Conservation (phyloP, 1,140 invertebrate genomes). For the Cydia splendana region DNA sequence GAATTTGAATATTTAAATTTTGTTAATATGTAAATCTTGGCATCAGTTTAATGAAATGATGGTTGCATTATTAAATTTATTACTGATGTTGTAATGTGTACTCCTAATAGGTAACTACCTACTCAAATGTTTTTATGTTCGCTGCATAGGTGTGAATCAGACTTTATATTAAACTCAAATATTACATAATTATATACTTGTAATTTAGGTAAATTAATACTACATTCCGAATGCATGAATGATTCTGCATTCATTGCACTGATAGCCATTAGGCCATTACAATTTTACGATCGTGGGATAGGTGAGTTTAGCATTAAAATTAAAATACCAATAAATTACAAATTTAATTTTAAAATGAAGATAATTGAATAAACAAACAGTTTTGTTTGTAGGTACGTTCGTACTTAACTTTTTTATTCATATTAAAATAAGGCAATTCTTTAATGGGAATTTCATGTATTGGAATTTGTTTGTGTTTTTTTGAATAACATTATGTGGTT, state of each 20-base stretch:
- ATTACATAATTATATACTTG: neutral
- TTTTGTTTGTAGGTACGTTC: neutral
- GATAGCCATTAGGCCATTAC: too few relatives aligned
- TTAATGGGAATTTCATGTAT: too few relatives aligned
- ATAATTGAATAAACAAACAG: neutral
- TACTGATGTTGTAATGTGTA: conserved; percentile 16
- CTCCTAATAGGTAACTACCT: neutral
- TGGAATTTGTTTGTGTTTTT: too few relatives aligned
- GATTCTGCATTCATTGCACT: neutral
- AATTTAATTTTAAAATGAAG: neutral
- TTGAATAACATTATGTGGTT: too few relatives aligned
- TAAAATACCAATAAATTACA: neutral
- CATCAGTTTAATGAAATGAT: conserved; percentile 15
- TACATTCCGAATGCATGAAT: neutral
- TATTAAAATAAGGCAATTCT: neutral
- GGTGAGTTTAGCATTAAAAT: neutral
- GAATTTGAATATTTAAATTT: neutral
- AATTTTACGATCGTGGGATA: neutral
- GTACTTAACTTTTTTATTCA: neutral
- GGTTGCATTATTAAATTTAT: conserved; percentile 27
- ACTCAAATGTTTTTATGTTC: conserved; percentile 18
- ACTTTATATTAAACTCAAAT: neutral
- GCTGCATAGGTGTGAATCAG: conserved; percentile 14
- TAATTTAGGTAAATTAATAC: conserved; percentile 9
- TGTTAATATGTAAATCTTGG: conserved; percentile 18